phyloP scores from a whole-genome alignment of 2,888 invertebrate genomes.

The Lasioglossum lativentre region DNA sequence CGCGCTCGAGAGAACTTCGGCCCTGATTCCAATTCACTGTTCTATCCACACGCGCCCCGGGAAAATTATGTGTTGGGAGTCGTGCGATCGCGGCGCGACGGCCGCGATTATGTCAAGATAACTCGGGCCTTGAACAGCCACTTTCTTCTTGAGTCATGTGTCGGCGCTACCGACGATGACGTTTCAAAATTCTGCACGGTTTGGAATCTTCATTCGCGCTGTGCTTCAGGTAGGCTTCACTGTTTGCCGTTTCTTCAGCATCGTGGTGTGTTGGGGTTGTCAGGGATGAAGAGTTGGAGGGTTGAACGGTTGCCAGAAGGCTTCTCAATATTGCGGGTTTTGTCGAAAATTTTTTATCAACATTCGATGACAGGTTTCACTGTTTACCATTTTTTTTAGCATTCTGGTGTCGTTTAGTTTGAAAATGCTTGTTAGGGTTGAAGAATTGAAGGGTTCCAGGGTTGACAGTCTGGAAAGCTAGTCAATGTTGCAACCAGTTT shows the following conservation, averaged over 20 bases:
- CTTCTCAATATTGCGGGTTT: too few relatives aligned
- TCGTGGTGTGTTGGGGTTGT: too few relatives aligned
- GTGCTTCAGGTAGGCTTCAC: background rate
- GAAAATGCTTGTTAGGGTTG: too few relatives aligned
- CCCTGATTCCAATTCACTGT: background rate
- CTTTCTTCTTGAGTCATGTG: background rate
- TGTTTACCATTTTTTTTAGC: too few relatives aligned
- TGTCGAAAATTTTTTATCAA: too few relatives aligned
- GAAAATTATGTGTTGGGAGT: background rate
- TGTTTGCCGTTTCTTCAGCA: background rate
- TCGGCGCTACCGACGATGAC: background rate
- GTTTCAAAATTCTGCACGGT: background rate
- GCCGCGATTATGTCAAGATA: constrained; percentile 1
- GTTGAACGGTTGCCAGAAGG: too few relatives aligned
- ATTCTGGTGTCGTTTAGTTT: too few relatives aligned
- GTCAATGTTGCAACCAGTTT: too few relatives aligned
- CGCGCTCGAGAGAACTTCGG: constrained; percentile 5
- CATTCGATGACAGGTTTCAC: too few relatives aligned
- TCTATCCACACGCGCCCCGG: background rate
- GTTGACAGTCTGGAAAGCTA: too few relatives aligned
- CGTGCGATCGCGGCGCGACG: background rate
- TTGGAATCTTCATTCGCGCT: background rate
- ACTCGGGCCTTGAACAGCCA: background rate
- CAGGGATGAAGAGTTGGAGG: too few relatives aligned
- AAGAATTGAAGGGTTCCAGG: too few relatives aligned